Base-by-base conservation (phyloP, 2,888 invertebrate species). In the Boloria selene region DNA sequence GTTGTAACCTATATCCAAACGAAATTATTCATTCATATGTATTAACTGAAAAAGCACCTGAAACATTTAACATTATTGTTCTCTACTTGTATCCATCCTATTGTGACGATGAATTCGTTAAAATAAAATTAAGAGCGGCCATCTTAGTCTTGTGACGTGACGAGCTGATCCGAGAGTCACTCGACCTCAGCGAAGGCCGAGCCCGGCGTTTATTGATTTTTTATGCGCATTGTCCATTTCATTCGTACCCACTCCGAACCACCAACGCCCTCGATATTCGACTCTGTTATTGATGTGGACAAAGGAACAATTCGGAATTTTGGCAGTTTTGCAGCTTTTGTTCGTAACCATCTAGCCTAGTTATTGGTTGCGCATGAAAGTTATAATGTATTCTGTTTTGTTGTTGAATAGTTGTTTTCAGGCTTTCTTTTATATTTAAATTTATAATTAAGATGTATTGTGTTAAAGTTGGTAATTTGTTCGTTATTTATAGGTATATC, bases 201-300 rank as follows among this genome's bases (percentile, higher is more conserved):
- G 80, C 86, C 86, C 88, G 85, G 86, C 84, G 81, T 84, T 87
- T 90, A 90, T 91, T 90, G 90, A 90, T 90, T 90, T 90, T 90
- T 90, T 90, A 90, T 88, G 88, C 89, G 88, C 89, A 86, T 86
- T 90, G 90, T 90, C 89, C 90, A 87, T 86, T 87, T 82, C 80
- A 80, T 80, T 79, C 78, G 79, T 79, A 77, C 78, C 76, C 72
- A 59, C 56, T 56, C 31, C 59, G 59, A 49, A 49, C 13, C 49
- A 74, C 72, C 67, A 73, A 75, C 81, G 79, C 80, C 79, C 76
- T 68, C 64, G 38, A 65, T 64, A 61, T 51, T 58, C 16, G 52
- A 61, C 65, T 13, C 50, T 64, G 44, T 61, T 65, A 62, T 62
- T 59, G 49, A 68, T 65, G 64, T 61, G 42, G 31, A 65, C 65